phyloP scores from a whole-genome alignment of 1,140 invertebrate species.

The Pseudomyrmex flavicornis region DNA sequence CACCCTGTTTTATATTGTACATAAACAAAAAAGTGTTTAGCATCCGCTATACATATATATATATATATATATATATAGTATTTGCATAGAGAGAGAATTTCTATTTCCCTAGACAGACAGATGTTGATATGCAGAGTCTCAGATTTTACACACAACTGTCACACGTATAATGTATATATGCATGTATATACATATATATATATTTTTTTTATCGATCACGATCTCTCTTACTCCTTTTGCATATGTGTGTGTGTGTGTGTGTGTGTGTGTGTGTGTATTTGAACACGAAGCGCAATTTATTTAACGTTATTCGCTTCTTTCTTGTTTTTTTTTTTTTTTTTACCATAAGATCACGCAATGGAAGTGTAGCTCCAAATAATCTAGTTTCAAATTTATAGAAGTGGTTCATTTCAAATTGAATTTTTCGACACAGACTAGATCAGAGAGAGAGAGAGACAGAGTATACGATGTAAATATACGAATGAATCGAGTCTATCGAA shows the following conservation, averaged over 20 bases:
- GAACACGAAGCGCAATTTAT: constrained; percentile 29
- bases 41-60: not conserved
- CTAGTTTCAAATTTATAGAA: constrained; percentile 13
- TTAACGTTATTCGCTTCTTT: constrained; percentile 15
- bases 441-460: no score
- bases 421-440: not conserved
- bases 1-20: constrained; percentile 49
- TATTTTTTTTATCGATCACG: constrained; percentile 72
- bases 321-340: constrained; percentile 31
- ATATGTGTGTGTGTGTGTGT: no score
- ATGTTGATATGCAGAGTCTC: not conserved
- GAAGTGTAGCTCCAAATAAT: constrained; percentile 20
- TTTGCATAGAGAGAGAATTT: constrained; percentile 15
- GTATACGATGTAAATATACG: not conserved
- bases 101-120: not conserved
- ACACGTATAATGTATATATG: constrained; percentile 37
- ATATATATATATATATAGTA: not conserved
- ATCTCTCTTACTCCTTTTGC: constrained; percentile 69
- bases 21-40: constrained; percentile 47
- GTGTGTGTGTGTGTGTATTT: not conserved
- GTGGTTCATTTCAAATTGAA: constrained; percentile 3
- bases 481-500: constrained; percentile 11
- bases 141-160: constrained; percentile 25
- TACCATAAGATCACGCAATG: not conserved
- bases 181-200: constrained; percentile 66